Evolutionary conservation across 2,113 vertebrate species (phyloP), one percentile per base, ranked within the genome.

Genomic region (Vulpes lagopus): DNA sequence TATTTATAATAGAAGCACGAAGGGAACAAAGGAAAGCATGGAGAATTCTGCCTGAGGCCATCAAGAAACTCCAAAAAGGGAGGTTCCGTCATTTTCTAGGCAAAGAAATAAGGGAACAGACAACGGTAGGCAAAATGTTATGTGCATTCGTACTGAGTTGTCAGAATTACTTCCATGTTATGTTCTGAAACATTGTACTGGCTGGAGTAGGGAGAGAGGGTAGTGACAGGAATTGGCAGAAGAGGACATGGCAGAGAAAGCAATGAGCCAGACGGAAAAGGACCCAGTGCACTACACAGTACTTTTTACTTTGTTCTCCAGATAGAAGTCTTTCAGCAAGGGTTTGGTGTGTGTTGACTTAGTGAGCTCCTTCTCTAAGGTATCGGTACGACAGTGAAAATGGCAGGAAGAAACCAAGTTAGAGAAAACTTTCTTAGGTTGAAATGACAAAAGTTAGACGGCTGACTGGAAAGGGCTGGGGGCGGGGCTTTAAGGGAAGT

Each of bases 401-500:
- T 35, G 43, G 16, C 79, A 43, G 83, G 38, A 69, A 88, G 89
- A 49, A 94, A 53, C 25, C 22, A 76, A 14, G 27, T 43, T 78
- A 43, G 25, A n/a, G 71, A 67, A 91, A 62, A 12, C n/a, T 60
- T 89, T 86, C n/a, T 82, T 35, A 65, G 27, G 30, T 62, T 59
- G 64, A 81, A 67, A 71, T 88, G 81, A 64, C 30, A 62, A 83
- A 67, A 88, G 81, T 82, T 57, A 67, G 27, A 22, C 43, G 69
- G 35, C 38, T 88, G 67, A 71, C 20, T 53, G 25, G 38, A 23
- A 82, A 4, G 11, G 19, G 25, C 10, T 32, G n/a, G 27, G 12
- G 60, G 65, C 14, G 17, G 59, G 14, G 14, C n/a, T 89, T 69
- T 53, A 85, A 91, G 78, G 81, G 76, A 79, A 76, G 82, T 43